Conservation (phyloP, 2,888 invertebrate genomes). For the Eupithecia abbreviata region DNA sequence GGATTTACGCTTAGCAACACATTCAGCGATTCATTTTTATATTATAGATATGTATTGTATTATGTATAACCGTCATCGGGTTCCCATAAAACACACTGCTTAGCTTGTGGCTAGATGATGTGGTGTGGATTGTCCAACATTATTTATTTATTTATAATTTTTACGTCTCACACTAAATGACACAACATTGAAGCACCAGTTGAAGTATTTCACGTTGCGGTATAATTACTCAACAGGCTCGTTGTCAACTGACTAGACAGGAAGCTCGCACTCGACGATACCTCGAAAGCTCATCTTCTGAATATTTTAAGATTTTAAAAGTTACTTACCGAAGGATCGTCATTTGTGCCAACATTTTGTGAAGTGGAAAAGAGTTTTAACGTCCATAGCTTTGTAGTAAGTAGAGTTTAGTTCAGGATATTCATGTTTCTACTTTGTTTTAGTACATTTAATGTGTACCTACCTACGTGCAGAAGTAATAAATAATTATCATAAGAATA, state of each 20-base stretch:
- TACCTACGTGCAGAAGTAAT: no score
- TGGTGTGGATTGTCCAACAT: no score
- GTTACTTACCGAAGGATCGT: background rate
- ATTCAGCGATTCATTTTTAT: no score
- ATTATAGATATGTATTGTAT: no score
- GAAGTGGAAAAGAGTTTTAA: background rate
- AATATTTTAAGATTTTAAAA: conserved; percentile 21
- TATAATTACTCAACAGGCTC: background rate
- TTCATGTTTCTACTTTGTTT: background rate
- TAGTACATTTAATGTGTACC: background rate
- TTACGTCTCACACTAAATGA: no score
- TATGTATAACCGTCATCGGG: no score
- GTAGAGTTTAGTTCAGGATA: background rate
- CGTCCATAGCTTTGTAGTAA: background rate
- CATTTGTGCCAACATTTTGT: background rate
- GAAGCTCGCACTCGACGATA: conserved; percentile 19
- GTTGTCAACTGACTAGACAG: conserved; percentile 18
- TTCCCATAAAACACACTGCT: no score
- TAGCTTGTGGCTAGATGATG: no score
- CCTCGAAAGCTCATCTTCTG: background rate
- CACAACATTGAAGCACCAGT: background rate
- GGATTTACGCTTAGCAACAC: no score
- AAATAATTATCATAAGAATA: no score
- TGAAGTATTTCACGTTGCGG: background rate
- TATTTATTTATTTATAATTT: no score